Percentiles rank a stretch among this genome's conserved stretches.
phyloP scores from a whole-genome alignment of 2,888 invertebrate species.

The Trichogramma dendrolimi region DNA sequence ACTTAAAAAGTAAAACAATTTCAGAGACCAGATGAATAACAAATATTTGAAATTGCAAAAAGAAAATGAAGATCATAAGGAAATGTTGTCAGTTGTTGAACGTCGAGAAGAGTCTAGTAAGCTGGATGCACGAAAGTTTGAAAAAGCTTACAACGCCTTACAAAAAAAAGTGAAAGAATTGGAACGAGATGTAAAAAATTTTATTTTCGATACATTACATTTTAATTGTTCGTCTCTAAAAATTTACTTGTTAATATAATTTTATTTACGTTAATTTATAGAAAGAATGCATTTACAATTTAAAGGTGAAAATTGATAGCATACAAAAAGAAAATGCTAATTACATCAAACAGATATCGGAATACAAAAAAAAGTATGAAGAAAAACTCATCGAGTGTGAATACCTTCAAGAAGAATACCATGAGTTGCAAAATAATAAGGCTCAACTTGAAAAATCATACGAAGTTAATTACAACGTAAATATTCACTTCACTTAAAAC shows the following conservation, averaged over 20 bases:
- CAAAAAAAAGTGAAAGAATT: conserved; percentile 30
- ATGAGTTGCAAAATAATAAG: conserved; percentile 27
- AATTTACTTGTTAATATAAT: neutral
- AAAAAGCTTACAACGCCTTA: conserved; percentile 30
- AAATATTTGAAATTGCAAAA: conserved; percentile 30
- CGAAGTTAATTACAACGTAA: conserved; percentile 31
- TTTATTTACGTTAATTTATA: conserved; percentile 16
- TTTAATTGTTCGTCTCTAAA: neutral
- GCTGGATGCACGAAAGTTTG: conserved; percentile 28
- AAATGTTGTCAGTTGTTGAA: conserved; percentile 28
- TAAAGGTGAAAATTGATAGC: conserved; percentile 29
- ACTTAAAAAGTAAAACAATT: neutral
- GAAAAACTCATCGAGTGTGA: conserved; percentile 32
- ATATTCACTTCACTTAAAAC: neutral
- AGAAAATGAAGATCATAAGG: conserved; percentile 36
- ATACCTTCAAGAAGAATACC: conserved; percentile 27
- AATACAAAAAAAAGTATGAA: conserved; percentile 26
- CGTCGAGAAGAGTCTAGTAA: conserved; percentile 29
- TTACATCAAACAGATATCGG: conserved; percentile 18
- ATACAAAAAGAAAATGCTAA: conserved; percentile 31
- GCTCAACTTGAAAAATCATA: conserved; percentile 29
- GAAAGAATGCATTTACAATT: conserved; percentile 27
- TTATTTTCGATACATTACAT: conserved; percentile 3
- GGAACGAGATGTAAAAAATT: conserved; percentile 30
- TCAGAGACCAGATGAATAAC: conserved; percentile 32